A percentile compares a stretch with the other conserved stretches of the same genome.
phyloP scores from a whole-genome alignment of 2,888 invertebrate species.

The Orthosia gracilis region DNA sequence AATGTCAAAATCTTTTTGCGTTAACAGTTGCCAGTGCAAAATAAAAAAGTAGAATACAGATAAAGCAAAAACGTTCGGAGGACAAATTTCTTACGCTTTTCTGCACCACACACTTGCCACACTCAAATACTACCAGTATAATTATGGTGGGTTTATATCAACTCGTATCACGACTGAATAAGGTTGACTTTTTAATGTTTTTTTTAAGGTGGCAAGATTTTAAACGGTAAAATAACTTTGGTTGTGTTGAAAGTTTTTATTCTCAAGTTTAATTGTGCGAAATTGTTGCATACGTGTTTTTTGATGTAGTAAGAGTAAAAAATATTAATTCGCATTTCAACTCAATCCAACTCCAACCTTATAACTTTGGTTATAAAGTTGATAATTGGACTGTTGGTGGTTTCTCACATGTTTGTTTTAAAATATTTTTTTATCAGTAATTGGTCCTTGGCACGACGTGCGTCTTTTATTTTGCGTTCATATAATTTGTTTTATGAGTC shows the following conservation, averaged over 20 bases:
- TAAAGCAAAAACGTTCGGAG: conserved; percentile 75
- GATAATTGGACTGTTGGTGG: not conserved
- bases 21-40: conserved; percentile 80
- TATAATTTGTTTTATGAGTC: conserved; percentile 61
- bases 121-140: not conserved
- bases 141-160: not conserved
- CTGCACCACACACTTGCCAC: conserved; percentile 73
- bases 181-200: conserved; percentile 23
- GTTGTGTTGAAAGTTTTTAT: conserved; percentile 79
- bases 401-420: conserved; percentile 29
- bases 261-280: conserved; percentile 85
- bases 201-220: conserved; percentile 41
- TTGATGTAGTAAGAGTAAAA: conserved; percentile 66
- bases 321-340: conserved; percentile 33
- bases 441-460: conserved; percentile 68
- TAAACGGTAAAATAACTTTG: conserved; percentile 58
- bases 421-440: conserved; percentile 61
- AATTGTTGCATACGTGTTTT: conserved; percentile 87
- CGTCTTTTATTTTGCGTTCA: conserved; percentile 55
- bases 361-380: not conserved
- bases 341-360: conserved; percentile 29
- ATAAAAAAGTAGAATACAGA: conserved; percentile 73
- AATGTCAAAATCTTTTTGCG: conserved; percentile 88
- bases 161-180: not conserved
- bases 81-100: conserved; percentile 89